Evolutionary conservation across 2,888 invertebrate species (phyloP).

Genomic region (Criorhina ranunculi): DNA sequence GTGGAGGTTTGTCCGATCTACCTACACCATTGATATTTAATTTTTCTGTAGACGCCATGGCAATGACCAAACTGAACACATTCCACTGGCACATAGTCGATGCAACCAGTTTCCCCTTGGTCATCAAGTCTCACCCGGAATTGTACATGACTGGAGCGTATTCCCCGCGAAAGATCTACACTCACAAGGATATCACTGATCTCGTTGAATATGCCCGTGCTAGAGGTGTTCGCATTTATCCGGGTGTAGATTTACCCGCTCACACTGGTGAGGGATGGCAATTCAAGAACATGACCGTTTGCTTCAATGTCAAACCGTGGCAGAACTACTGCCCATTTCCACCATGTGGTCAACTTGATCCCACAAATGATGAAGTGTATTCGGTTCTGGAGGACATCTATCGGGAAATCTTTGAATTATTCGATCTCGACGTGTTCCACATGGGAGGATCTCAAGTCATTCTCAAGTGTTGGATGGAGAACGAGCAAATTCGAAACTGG

Average conservation of each 20-base stretch:
- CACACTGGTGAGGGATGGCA: slow-evolving; percentile 94
- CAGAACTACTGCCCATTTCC: slow-evolving; percentile 89
- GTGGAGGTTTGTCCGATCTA: background rate
- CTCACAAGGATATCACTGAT: slow-evolving; percentile 85
- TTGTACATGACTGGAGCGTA: slow-evolving; percentile 90
- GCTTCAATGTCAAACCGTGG: slow-evolving; percentile 89
- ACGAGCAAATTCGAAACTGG: slow-evolving; percentile 87
- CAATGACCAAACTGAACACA: slow-evolving; percentile 93
- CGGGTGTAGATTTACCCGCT: slow-evolving; percentile 95
- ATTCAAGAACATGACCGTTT: slow-evolving; percentile 86
- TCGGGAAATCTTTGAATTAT: slow-evolving; percentile 87
- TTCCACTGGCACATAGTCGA: slow-evolving; percentile 97
- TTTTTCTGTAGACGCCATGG: slow-evolving; percentile 89
- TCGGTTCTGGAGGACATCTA: slow-evolving; percentile 88
- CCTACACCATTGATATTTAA: background rate
- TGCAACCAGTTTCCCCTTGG: slow-evolving; percentile 95
- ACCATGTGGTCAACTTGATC: slow-evolving; percentile 92
- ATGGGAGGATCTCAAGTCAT: slow-evolving; percentile 92
- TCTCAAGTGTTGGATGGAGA: slow-evolving; percentile 89
- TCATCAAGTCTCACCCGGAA: slow-evolving; percentile 88
- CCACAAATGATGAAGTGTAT: slow-evolving; percentile 88
- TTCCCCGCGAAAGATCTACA: slow-evolving; percentile 88
- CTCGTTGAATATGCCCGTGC: slow-evolving; percentile 87
- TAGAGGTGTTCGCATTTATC: slow-evolving; percentile 92
- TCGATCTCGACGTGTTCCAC: slow-evolving; percentile 89